Conservation (phyloP, 2,113 vertebrate species). For the Dipodomys ordii region DNA sequence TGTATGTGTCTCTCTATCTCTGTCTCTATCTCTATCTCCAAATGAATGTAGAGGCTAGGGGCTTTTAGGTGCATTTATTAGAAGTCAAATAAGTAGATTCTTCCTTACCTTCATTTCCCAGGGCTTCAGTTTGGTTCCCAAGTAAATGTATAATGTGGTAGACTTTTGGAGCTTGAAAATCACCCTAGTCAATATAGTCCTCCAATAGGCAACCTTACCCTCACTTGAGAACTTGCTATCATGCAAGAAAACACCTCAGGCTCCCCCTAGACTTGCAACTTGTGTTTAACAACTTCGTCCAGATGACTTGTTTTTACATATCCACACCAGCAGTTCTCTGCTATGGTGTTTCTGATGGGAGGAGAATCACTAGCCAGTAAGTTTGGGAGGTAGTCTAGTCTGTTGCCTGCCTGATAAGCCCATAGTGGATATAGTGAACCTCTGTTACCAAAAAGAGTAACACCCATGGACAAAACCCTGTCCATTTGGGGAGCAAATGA, state of each 20-base stretch:
- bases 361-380: not conserved
- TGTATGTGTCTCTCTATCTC: too few species aligned
- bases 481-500: not conserved
- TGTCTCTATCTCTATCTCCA: not conserved
- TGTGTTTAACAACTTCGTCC: not conserved
- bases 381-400: not conserved
- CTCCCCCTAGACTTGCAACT: not conserved
- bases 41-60: not conserved
- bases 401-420: not conserved
- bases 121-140: not conserved
- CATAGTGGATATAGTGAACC: not conserved
- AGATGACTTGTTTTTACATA: not conserved
- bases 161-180: constrained; percentile 36
- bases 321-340: not conserved
- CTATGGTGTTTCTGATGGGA: not conserved
- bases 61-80: not conserved
- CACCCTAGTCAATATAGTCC: not conserved
- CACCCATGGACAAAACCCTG: not conserved
- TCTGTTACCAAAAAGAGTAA: not conserved
- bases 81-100: not conserved
- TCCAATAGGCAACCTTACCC: not conserved
- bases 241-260: not conserved
- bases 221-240: not conserved
- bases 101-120: not conserved
- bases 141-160: not conserved